Evolutionary conservation across 2,797 vertebrate genomes (phyloP), one percentile per base, ranked within the genome.

Genomic region (Pangasius krempfi): DNA sequence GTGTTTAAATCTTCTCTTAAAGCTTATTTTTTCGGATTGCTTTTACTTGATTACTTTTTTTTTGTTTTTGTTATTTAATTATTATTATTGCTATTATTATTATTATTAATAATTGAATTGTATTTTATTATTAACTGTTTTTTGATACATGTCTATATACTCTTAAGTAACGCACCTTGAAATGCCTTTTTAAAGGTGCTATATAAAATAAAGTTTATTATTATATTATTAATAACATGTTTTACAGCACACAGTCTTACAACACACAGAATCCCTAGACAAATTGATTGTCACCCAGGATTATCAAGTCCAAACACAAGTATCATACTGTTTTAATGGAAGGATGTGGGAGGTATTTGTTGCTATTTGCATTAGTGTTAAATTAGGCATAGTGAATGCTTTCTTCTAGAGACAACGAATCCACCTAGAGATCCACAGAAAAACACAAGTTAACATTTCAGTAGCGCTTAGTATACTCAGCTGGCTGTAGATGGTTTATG

Each of bases 301-400:
- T 60, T 81, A 81, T 5, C 5, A 3, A 60, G 37, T 3, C 33
- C 9, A 25, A 81, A 22, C 52, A 12, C 30, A 37, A 20, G 54
- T 40, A 25, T 40, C 37, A 33, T 4, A 81, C 33, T 81, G 54
- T 22, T 2, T 5, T 5, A 37, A 4, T 81, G 22, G 30, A n/a
- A 56, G 30, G 30, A 30, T 87, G 5, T 79, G 37, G 20, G 6
- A 68, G 76, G 50, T 22, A 81, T 40, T 16, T 27, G 80, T 47
- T 68, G 60, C 44, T 58, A 75, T 79, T 60, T 89, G 86, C 60
- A 27, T 13, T 84, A 37, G 70, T 4, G 56, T 84, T 86, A 64
- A 2, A 13, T 37, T 62, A 52, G 47, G 27, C 14, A 8, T n/a
- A 18, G 75, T 52, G 47, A 78, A 50, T 76, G 12, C 13, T 76